These are phyloP conservation scores for Tipula confusa DNA, from an alignment of 2,888 invertebrate genomes.

Conservation along the genomic window DNA sequence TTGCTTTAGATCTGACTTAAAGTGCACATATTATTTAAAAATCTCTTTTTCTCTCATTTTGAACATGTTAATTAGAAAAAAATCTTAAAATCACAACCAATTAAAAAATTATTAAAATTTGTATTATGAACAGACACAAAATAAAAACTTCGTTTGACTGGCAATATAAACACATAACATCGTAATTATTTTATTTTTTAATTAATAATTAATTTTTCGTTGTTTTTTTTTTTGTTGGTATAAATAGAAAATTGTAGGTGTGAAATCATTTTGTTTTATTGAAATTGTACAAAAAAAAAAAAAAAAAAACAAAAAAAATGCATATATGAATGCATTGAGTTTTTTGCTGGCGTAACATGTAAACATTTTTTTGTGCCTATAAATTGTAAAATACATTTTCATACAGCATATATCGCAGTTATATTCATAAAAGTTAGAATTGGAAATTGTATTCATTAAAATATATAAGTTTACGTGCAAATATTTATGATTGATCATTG, in stretches of 20 bases:
- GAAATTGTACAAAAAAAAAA: background rate
- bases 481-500: too few species aligned
- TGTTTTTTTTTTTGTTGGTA: background rate
- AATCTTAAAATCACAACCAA: constrained; percentile 1
- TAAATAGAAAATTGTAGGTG: background rate
- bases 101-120: background rate
- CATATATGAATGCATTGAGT: background rate
- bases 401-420: too few species aligned
- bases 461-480: too few species aligned
- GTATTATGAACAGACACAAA: background rate
- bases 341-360: background rate
- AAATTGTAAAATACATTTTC: too few species aligned
- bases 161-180: background rate
- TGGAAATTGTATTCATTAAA: too few species aligned
- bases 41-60: background rate
- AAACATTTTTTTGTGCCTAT: background rate
- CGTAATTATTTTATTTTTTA: background rate
- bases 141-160: background rate
- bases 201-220: background rate
- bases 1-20: background rate
- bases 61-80: background rate
- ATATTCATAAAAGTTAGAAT: too few species aligned
- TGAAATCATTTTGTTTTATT: background rate
- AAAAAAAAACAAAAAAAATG: too few species aligned
- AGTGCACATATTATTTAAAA: background rate